Evolutionary conservation across 2,888 invertebrate genomes (phyloP), one percentile per base, ranked within the genome.

Genomic region (Leptinotarsa juncta): DNA sequence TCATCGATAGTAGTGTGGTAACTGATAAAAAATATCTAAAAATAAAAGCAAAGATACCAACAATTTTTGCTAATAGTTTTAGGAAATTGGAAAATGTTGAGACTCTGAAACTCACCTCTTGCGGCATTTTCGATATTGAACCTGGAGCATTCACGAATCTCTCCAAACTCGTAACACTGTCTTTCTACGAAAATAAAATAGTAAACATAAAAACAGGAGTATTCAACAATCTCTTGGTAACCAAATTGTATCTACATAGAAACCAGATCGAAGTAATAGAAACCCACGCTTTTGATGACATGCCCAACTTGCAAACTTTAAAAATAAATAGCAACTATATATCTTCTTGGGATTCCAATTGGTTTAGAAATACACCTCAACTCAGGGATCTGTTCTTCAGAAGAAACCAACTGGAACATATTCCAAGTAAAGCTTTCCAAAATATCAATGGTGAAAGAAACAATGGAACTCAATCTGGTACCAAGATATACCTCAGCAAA

Each of bases 321-420:
- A 83, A 85, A 68, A 74, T 87, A 48, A 86, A 86, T 73, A 73
- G 80, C 55, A 87, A 87, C 74, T 79, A 79, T 69, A 75, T 87
- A 5, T 68, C 80, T 5, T 70, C 48, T 15, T 86, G 85, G 86
- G 83, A 86, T 69, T 68, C 77, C 10, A 79, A 84, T 7, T 87
- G 87, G 86, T 87, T 87, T 72, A 75, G 75, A 60, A 82, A 85
- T 65, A 83, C 83, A 51, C 87, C 87, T 1, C 80, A 77, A 55
- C 73, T 87, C 10, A 79, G 79, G 3, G 78, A 80, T 5, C 48
- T 87, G 26, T 85, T 81, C 12, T 80, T 86, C 26, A 84, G 84
- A 73, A 81, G 84, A 69, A 87, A 87, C 75, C 73, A 76, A 48
- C 75, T 87, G 32, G 73, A 73, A 14, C 70, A 71, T n/a, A 71